Evolutionary conservation across 2,113 vertebrate species (phyloP), one percentile per base, ranked within the genome.

Genomic region (Cinclus mexicanus): DNA sequence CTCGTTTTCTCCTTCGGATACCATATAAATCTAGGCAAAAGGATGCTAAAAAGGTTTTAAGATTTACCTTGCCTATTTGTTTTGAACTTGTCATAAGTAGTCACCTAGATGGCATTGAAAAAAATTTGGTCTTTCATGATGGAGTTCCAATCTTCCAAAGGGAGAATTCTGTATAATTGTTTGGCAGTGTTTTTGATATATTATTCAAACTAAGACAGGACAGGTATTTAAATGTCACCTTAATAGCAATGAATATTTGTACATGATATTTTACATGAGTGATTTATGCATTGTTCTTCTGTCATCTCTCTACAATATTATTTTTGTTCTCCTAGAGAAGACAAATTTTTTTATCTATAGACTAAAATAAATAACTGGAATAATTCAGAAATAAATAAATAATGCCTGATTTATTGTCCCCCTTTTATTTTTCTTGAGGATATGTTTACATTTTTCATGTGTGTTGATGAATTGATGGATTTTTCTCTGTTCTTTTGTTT

Each of bases 321-420:
- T 50, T 89, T 63, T 11, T 90, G 11, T 65, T 91, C 63, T 87
- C 12, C 15, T 60, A 55, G 12, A 42, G 50, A 5, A 88, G 33
- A 82, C n/a, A 86, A 90, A 60, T 76, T 49, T 53, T 93, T 89
- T 83, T 61, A 44, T 83, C 57, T 74, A 29, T 13, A 65, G 57
- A 76, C 25, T 74, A 33, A 83, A 93, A 86, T 37, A 93, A 96
- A 76, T 69, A 72, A 64, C 50, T 80, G n/a, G 41, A 94, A 93
- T 77, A 83, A 83, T 92, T 86, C 20, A 77, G 12, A 91, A 91
- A 75, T 11, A 85, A 57, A 83, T 46, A 78, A 79, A 85, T 37
- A 83, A 89, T 83, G 25, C 9, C 12, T 11, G 2, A 70, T 50
- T 8, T 76, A 77, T 83, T 85, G 59, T 83, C 52, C 42, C 52